Conservation (phyloP, 1,140 invertebrate species). For the Matsumurasca onukii region DNA sequence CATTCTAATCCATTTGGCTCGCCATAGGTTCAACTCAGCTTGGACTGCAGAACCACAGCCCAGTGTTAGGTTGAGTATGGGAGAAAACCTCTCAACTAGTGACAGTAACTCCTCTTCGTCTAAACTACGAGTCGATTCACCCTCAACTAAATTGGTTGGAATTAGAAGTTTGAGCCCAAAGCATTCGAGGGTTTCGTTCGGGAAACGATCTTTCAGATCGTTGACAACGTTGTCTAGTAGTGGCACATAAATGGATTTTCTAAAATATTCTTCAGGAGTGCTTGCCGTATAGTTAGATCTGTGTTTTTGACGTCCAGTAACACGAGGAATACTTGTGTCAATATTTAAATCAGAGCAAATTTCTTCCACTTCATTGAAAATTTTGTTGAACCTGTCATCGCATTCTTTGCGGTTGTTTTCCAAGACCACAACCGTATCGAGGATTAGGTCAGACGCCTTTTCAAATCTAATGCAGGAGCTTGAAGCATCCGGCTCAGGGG, state of each 20-base stretch:
- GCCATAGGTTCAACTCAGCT: neutral
- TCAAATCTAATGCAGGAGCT: neutral
- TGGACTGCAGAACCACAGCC: neutral
- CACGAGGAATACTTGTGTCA: neutral
- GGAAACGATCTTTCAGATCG: neutral
- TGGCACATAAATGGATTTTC: neutral
- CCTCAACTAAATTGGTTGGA: neutral
- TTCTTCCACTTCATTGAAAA: neutral
- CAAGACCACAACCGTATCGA: neutral
- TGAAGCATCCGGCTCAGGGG: neutral
- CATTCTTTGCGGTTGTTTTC: neutral
- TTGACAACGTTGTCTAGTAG: neutral
- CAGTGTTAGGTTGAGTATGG: neutral
- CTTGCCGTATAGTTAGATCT: neutral
- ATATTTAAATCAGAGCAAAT: neutral
- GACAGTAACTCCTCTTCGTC: no score
- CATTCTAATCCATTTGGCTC: neutral
- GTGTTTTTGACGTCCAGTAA: neutral
- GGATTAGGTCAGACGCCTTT: neutral
- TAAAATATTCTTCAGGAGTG: neutral
- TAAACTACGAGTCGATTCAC: no score
- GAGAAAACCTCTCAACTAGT: neutral
- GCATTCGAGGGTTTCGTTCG: neutral
- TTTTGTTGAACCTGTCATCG: neutral
- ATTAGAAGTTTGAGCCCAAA: neutral